phyloP scores from a whole-genome alignment of 2,797 vertebrate genomes.

The Oryzias dopingdopingensis region DNA sequence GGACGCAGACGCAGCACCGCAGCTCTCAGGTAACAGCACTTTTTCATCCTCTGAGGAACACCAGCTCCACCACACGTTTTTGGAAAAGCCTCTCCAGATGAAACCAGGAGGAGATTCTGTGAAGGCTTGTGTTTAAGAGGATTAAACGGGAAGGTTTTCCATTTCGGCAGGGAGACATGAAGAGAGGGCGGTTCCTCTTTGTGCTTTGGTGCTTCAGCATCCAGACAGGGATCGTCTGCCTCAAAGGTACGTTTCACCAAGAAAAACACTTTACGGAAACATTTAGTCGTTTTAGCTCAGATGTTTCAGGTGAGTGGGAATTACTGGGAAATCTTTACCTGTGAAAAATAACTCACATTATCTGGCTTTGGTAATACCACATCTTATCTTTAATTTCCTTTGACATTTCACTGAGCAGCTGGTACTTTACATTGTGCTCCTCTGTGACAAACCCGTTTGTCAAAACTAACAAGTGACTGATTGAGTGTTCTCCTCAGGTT shows the following conservation, averaged over 20 bases:
- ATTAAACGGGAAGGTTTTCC: background rate
- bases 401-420: background rate
- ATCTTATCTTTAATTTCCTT: slow-evolving; percentile 1
- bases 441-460: background rate
- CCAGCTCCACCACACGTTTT: no score
- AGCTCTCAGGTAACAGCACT: slow-evolving; percentile 39
- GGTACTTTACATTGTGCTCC: background rate
- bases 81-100: no score
- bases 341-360: background rate
- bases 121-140: background rate
- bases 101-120: no score
- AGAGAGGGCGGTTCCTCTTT: slow-evolving; percentile 22
- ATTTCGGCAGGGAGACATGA: slow-evolving; percentile 25
- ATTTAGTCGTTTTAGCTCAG: background rate
- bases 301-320: background rate
- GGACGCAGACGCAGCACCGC: slow-evolving; percentile 26
- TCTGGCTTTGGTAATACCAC: background rate
- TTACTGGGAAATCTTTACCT: background rate
- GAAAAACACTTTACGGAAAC: no score
- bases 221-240: background rate
- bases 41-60: slow-evolving; percentile 8
- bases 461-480: background rate
- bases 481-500: background rate
- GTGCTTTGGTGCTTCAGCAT: slow-evolving; percentile 32
- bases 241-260: slow-evolving; percentile 23